Evolutionary conservation across 64 coral and sea anemone genomes (phyloP), one percentile per base, ranked within the genome.

Genomic region (Anthopleura sola): DNA sequence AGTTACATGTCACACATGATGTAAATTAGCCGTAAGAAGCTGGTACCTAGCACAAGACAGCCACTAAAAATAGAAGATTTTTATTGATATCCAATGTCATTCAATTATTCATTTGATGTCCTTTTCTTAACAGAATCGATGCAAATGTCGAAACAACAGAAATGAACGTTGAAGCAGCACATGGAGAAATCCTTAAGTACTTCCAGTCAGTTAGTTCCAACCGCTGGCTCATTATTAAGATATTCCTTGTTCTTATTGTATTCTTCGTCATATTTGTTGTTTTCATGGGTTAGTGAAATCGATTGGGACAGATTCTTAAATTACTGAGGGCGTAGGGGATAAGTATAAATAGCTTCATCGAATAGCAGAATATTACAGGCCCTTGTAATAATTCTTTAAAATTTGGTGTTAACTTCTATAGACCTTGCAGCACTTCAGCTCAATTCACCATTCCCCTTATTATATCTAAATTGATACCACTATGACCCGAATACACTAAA

Each of bases 261-360:
- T 99, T 99, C 84, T 99, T 99, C 75, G 86, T 99, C 48, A 83
- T 99, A 53, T 99, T 99, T 68, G 97, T 99, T 46, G 97, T 99
- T 49, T 99, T 99, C 90, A 99, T 99, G 97, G 93, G 89, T 40
- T 99, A 75, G 85, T 19, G 11, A 57, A 24, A 81, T 81, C 3
- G 14, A 3, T 26, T 26, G 28, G 14, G 66, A 71, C 66, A 71
- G 66, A 32, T 28, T 29, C 12, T 69, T 34, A 71, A 31, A 34
- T 71, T 28, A 34, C 10, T 1, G 2, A 34, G 66, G 66, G 29
- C 34, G 14, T 28, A 29, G n/a, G 2, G 66, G 24, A 23, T 66
- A 66, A 26, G n/a, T 66, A 66, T 2, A 26, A 10, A n/a, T 32
- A 34, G n/a, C 16, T 71, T 13, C 29, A 71, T 14, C 29, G 14